phyloP scores from a whole-genome alignment of 2,888 invertebrate genomes.

The Coelinius sp. region DNA sequence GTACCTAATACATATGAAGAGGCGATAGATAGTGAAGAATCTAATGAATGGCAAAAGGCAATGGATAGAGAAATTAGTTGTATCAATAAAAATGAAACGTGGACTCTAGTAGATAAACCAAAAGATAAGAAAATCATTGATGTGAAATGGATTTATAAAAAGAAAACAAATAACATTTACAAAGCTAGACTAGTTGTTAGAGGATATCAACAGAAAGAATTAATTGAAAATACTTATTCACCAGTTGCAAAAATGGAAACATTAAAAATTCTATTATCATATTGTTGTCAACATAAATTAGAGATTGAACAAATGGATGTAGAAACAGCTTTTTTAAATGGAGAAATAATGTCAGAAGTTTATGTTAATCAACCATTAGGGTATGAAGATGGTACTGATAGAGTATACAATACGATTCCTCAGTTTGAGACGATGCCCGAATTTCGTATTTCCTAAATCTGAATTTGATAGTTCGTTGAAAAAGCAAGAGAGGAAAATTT shows the following conservation, averaged over 20 bases:
- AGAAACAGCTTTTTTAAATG: no score
- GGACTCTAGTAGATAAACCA: conserved; percentile 6
- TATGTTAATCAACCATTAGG: no score
- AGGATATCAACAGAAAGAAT: conserved; percentile 25
- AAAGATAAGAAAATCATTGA: conserved; percentile 30
- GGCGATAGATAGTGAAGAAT: conserved; percentile 4
- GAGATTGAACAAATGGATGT: no score
- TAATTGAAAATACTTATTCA: conserved; percentile 24
- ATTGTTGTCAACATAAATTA: no score
- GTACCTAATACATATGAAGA: conserved; percentile 5
- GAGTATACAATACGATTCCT: no score
- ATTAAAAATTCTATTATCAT: conserved; percentile 21
- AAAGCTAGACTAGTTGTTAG: conserved; percentile 36
- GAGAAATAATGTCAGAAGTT: no score
- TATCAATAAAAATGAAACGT: conserved; percentile 7
- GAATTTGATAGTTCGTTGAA: no score
- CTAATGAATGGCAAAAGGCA: conserved; percentile 15
- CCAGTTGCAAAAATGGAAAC: conserved; percentile 37
- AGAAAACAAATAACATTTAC: no score
- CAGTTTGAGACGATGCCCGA: no score
- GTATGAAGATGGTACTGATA: no score
- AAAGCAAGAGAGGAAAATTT: no score
- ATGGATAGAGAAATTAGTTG: conserved; percentile 4
- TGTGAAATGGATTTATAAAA: conserved; percentile 1
- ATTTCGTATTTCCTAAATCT: no score